Base-by-base conservation (phyloP, 2,113 vertebrate species). In the Chamaea fasciata region DNA sequence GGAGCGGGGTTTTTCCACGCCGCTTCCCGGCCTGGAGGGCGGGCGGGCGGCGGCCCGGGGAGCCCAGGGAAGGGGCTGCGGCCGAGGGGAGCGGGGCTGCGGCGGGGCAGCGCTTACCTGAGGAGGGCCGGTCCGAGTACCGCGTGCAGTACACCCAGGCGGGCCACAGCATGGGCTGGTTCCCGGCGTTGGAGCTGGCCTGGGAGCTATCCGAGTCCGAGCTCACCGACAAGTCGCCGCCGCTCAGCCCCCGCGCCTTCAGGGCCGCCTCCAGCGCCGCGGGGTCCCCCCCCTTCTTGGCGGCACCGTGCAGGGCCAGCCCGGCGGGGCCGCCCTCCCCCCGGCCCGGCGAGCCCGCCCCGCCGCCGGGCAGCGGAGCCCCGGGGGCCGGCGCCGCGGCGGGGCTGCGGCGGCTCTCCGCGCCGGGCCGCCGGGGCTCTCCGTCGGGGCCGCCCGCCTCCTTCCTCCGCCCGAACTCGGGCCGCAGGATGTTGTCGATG, bases 111-210 rank as follows among this genome's bases (percentile, higher is more conserved):
- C 31, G 33, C 98, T 98, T 98, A 99, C 99, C 99, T 99, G 99
- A 99, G 74, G 99, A 99, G 91, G 99, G 99, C 97, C 99, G 98
- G 98, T 99, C 99, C 91, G 99, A 99, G 98, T 99, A 99, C 88
- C 99, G 98, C 96, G 99, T 99, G 98, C 99, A 99, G 98, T 99
- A 99, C 78, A 99, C 99, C 99, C 99, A 99, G 81, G 99, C 99
- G 74, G 99, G 99, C 99, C 99, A 99, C 80, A 99, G 98, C 99
- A 99, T 99, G 90, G 98, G 98, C 96, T 99, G 98, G 31, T 90
- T 73, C 67, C 98, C 87, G 91, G 97, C 96, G 91, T 96, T 98
- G 60, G 98, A 98, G 98, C 98, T 97, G 98, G 99, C 98, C 97
- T 99, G 99, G 84, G 99, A 99, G 98, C 98, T 99, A 98, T 99